A percentile compares a stretch with the other conserved stretches of the same genome.
Evolutionary conservation across 1,140 invertebrate genomes (phyloP).

Genomic region (Drosophila eugracilis): DNA sequence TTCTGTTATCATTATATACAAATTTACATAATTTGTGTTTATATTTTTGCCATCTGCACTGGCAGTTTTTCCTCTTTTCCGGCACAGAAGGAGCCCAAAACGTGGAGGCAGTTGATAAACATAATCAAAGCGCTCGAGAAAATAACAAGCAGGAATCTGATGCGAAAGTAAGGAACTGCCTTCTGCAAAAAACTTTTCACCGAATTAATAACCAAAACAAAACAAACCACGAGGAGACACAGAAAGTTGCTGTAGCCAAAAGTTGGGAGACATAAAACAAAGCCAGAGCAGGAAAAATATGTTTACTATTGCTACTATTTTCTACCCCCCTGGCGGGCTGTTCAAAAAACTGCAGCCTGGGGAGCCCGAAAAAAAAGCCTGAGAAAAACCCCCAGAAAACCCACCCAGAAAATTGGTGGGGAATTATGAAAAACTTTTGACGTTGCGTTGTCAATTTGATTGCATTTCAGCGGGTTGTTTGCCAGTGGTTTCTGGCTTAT

Average conservation of each 20-base stretch:
- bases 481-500: constrained; percentile 16
- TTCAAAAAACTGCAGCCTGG: constrained; percentile 8
- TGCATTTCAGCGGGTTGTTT: constrained; percentile 58
- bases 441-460: constrained; percentile 68
- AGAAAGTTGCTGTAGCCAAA: constrained; percentile 45
- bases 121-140: constrained; percentile 63
- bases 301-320: constrained; percentile 54
- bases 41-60: constrained; percentile 55
- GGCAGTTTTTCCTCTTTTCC: constrained; percentile 4
- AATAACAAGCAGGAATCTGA: constrained; percentile 64
- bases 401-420: constrained; percentile 8
- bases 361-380: not conserved
- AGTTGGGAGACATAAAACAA: constrained; percentile 72
- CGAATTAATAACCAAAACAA: constrained; percentile 68
- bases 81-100: not conserved
- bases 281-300: constrained; percentile 59
- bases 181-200: constrained; percentile 55
- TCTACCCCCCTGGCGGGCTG: constrained; percentile 2
- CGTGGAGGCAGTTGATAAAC: constrained; percentile 56
- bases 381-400: not conserved
- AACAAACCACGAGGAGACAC: constrained; percentile 20
- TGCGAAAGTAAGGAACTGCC: constrained; percentile 46
- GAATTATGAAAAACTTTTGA: constrained; percentile 43
- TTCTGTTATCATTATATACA: constrained; percentile 75
- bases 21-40: constrained; percentile 79